Evolutionary conservation across 2,797 vertebrate genomes (phyloP).

Genomic region (Brotogeris chrysoptera): DNA sequence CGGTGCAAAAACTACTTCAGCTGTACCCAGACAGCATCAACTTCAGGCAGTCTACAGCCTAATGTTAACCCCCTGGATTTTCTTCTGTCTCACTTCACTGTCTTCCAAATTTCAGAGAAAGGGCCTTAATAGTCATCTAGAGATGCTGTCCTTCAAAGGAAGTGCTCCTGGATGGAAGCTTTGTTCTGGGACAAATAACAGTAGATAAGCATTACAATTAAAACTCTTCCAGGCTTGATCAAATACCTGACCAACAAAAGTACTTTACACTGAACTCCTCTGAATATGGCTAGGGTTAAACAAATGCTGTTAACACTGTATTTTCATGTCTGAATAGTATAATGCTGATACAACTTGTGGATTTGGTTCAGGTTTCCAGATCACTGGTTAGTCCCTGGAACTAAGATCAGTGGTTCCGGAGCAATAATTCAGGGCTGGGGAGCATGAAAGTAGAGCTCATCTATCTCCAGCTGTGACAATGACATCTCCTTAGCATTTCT

Average conservation of each 20-base stretch:
- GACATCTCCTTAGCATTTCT: background rate
- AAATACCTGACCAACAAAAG: background rate
- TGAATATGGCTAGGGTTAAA: fast-evolving
- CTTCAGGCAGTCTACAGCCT: background rate
- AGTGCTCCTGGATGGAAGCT: fast-evolving
- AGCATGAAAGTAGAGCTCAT: background rate
- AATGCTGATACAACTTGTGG: background rate
- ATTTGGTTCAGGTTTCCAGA: background rate
- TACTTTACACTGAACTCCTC: background rate
- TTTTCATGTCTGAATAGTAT: background rate
- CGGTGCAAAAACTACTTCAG: background rate
- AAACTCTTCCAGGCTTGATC: background rate
- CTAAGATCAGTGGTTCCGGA: background rate
- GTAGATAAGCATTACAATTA: background rate
- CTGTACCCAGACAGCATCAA: background rate
- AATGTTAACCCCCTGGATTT: background rate
- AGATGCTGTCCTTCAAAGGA: background rate
- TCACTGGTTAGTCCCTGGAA: background rate
- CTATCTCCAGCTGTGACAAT: fast-evolving
- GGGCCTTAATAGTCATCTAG: background rate
- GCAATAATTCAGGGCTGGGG: background rate
- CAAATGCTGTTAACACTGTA: background rate
- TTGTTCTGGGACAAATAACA: background rate
- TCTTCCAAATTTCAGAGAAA: background rate
- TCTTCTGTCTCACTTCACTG: background rate